phyloP scores from a whole-genome alignment of 2,797 vertebrate species.

The Macrochelys suwanniensis region DNA sequence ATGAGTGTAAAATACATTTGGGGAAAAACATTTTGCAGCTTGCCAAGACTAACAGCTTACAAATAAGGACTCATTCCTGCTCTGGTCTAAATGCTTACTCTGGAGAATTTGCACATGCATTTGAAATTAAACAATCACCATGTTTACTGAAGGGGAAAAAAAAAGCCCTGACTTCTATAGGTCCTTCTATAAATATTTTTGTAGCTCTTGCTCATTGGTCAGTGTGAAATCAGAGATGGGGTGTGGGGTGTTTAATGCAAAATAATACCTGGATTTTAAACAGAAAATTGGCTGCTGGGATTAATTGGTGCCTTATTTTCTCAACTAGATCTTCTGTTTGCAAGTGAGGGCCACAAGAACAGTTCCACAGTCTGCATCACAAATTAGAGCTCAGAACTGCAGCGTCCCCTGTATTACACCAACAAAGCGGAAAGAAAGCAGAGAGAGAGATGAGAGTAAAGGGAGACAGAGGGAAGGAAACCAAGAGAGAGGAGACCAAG shows the following conservation, averaged over 20 bases:
- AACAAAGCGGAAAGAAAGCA: slow-evolving; percentile 38
- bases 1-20: slow-evolving; percentile 70
- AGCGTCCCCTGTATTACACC: not conserved
- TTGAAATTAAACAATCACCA: slow-evolving; percentile 54
- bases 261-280: slow-evolving; percentile 50
- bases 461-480: not conserved
- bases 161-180: slow-evolving; percentile 1
- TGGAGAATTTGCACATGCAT: slow-evolving; percentile 73
- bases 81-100: slow-evolving; percentile 62
- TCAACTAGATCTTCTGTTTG: slow-evolving; percentile 45
- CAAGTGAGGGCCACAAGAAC: not conserved
- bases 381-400: slow-evolving; percentile 23
- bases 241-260: not conserved
- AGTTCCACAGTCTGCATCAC: not conserved
- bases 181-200: slow-evolving; percentile 33
- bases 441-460: not conserved
- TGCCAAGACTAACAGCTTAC: slow-evolving; percentile 67
- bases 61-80: slow-evolving; percentile 57
- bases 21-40: slow-evolving; percentile 42
- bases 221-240: slow-evolving; percentile 21
- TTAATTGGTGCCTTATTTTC: slow-evolving; percentile 61
- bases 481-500: not conserved
- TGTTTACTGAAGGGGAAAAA: not conserved
- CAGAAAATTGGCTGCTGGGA: slow-evolving; percentile 17
- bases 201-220: not conserved